Evolutionary conservation across 2,888 invertebrate genomes (phyloP).

Genomic region (Aromia moschata): DNA sequence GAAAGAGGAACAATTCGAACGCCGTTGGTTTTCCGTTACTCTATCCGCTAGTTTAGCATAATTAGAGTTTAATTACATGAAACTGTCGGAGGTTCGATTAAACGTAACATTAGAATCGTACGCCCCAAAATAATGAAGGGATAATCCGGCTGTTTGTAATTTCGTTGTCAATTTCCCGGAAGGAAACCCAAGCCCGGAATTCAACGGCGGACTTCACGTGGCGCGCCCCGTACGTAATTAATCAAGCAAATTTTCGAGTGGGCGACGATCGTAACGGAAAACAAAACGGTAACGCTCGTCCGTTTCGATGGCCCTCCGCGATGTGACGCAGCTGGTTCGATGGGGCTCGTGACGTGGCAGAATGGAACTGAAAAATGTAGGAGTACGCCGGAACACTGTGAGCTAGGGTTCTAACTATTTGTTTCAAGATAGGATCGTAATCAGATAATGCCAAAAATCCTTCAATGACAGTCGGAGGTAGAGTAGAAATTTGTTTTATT

Average conservation of each 20-base stretch:
- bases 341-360: background rate
- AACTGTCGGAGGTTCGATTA: conserved; percentile 2
- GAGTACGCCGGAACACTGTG: too few species aligned
- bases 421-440: too few species aligned
- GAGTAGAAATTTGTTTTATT: too few species aligned
- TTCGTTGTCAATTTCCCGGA: background rate
- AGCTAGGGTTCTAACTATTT: too few species aligned
- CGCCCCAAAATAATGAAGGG: conserved; percentile 1
- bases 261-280: background rate
- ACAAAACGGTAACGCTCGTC: background rate
- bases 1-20: background rate
- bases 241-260: background rate
- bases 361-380: too few species aligned
- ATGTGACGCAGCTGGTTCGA: background rate
- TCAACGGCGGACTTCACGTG: background rate
- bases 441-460: too few species aligned
- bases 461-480: too few species aligned
- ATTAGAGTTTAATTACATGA: background rate
- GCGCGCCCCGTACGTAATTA: background rate
- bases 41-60: background rate
- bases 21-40: background rate
- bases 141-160: conserved; percentile 6
- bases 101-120: conserved; percentile 4
- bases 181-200: background rate
- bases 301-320: background rate